Percentiles rank a stretch among this genome's conserved stretches.
Evolutionary conservation across 2,797 vertebrate species (phyloP).

Genomic region (Tauraco hartlaubi): DNA sequence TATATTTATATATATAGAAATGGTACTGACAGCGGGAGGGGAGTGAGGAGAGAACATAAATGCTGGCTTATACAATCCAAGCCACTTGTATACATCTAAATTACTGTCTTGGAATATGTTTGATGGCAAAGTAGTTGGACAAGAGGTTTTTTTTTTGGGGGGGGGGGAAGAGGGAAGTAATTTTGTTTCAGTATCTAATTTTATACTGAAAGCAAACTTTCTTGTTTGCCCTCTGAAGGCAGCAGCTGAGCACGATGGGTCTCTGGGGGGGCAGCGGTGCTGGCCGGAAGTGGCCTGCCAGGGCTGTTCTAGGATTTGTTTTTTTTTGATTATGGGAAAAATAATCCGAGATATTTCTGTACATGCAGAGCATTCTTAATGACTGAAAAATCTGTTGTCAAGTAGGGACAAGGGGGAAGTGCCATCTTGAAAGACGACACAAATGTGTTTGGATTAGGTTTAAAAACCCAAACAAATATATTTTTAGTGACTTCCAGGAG

Average conservation of each 20-base stretch:
- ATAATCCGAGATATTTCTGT: conserved; percentile 56
- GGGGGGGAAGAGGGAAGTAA: background rate
- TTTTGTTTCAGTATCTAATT: background rate
- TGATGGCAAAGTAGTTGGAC: background rate
- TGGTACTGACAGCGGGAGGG: background rate
- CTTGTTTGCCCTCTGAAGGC: background rate
- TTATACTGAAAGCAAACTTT: background rate
- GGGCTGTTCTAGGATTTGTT: conserved; percentile 67
- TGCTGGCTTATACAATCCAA: background rate
- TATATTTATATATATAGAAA: no score
- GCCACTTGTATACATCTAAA: background rate
- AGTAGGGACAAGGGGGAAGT: background rate
- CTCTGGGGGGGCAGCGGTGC: background rate
- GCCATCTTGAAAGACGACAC: background rate
- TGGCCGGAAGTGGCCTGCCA: conserved; percentile 30
- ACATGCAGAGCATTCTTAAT: conserved; percentile 48
- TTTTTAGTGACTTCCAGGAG: conserved; percentile 56
- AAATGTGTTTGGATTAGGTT: conserved; percentile 23
- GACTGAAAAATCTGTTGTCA: conserved; percentile 52
- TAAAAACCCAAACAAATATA: conserved; percentile 36
- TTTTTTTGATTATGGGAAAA: conserved; percentile 74
- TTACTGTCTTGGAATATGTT: background rate
- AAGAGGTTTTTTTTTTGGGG: background rate
- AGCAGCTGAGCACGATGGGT: background rate
- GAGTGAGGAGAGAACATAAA: background rate